These are phyloP conservation scores for Alligator mississippiensis DNA, from an alignment of 2,113 vertebrate species.

Conservation along the genomic window DNA sequence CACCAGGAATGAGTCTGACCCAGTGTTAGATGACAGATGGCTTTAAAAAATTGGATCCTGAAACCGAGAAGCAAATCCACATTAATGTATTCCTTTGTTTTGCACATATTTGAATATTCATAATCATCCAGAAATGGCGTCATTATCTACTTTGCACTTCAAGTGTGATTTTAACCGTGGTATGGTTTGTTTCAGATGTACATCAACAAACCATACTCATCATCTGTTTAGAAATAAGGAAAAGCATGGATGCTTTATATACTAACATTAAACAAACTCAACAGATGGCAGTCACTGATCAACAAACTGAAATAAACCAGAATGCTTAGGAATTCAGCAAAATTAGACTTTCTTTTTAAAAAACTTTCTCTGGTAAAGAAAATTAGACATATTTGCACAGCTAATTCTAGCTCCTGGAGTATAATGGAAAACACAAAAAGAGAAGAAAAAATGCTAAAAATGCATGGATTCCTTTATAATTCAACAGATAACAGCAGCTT, in stretches of 20 bases:
- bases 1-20: neutral
- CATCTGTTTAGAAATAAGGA: slow-evolving; percentile 59
- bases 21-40: slow-evolving; percentile 55
- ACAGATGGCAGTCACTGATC: slow-evolving; percentile 71
- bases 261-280: slow-evolving; percentile 54
- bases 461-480: slow-evolving; percentile 51
- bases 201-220: slow-evolving; percentile 44
- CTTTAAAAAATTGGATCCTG: slow-evolving; percentile 34
- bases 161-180: slow-evolving; percentile 52
- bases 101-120: slow-evolving; percentile 50
- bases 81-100: slow-evolving; percentile 44
- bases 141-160: slow-evolving; percentile 71
- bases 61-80: slow-evolving; percentile 56
- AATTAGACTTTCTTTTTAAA: slow-evolving; percentile 2
- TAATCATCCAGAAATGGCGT: slow-evolving; percentile 58
- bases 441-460: neutral
- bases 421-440: slow-evolving; percentile 35
- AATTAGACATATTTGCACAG: slow-evolving; percentile 50
- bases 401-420: slow-evolving; percentile 56
- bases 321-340: slow-evolving; percentile 51
- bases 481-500: slow-evolving; percentile 57
- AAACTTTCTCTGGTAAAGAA: slow-evolving; percentile 44
- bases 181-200: slow-evolving; percentile 35
- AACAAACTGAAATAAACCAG: slow-evolving; percentile 70
- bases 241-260: slow-evolving; percentile 47